Conservation (phyloP, 2,797 vertebrate genomes). For the Enteromius unitaeniatus region DNA sequence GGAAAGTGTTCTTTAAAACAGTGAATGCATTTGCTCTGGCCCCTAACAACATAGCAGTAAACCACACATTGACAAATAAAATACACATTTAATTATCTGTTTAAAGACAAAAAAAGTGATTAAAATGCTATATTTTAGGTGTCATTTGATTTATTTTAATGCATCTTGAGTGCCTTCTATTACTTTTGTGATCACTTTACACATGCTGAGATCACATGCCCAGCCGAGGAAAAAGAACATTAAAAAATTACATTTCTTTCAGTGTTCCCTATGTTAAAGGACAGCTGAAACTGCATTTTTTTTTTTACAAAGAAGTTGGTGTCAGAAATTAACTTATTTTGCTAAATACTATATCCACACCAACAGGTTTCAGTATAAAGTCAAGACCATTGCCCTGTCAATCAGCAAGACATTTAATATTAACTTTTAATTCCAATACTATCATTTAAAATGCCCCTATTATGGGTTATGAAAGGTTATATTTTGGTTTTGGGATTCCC, state of each 20-base stretch:
- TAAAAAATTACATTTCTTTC: too few relatives aligned
- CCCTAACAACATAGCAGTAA: background rate
- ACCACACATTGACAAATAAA: background rate
- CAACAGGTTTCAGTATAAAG: background rate
- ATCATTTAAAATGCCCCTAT: background rate
- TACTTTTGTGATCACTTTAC: background rate
- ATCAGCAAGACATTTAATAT: background rate
- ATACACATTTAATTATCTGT: background rate
- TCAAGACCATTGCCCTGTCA: background rate
- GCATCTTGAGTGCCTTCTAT: background rate
- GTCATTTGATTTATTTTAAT: background rate
- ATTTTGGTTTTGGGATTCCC: too few relatives aligned
- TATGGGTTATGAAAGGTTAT: too few relatives aligned
- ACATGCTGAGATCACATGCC: background rate
- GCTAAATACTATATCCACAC: background rate
- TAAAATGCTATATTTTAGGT: background rate
- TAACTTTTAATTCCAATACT: background rate
- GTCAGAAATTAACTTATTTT: background rate
- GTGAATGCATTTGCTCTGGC: background rate
- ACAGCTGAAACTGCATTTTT: too few relatives aligned
- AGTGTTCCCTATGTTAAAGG: background rate
- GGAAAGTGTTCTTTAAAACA: conserved; percentile 16
- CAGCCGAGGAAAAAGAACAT: background rate
- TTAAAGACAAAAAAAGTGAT: background rate
- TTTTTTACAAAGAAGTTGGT: background rate